Percentiles rank a stretch among this genome's conserved stretches.
phyloP scores from a whole-genome alignment of 2,113 vertebrate species.

The Pycnonotus jocosus region DNA sequence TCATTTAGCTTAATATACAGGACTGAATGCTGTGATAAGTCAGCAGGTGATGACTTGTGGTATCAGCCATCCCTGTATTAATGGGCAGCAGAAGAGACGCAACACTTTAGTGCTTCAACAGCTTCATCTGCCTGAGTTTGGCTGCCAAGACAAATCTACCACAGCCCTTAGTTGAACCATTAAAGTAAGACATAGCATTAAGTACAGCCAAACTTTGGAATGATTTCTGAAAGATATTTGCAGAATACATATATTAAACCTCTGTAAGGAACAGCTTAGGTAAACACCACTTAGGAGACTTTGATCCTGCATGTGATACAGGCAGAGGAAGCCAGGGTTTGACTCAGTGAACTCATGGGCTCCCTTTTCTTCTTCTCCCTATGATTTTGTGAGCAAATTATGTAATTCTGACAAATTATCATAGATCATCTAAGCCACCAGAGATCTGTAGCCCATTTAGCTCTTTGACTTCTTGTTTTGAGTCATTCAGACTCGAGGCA shows the following conservation, averaged over 20 bases:
- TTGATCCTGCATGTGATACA: accelerated
- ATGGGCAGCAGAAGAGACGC: neutral
- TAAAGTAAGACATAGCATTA: neutral
- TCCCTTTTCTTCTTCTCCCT: neutral
- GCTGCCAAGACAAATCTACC: neutral
- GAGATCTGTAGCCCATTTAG: neutral
- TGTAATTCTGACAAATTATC: neutral
- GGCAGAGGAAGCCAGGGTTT: neutral
- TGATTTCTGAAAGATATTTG: neutral
- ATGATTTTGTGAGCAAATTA: neutral
- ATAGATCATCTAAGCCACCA: neutral
- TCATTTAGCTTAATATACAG: conserved; percentile 9
- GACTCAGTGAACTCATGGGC: neutral
- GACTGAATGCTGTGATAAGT: neutral
- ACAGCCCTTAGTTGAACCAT: neutral
- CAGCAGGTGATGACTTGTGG: neutral
- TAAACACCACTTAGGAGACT: neutral
- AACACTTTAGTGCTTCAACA: neutral
- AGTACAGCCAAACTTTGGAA: neutral
- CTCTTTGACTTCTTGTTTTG: neutral
- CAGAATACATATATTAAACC: neutral
- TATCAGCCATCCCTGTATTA: neutral
- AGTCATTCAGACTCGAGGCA: neutral
- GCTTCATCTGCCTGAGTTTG: neutral
- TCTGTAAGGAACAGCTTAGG: neutral